Percentiles rank a stretch among this genome's conserved stretches.
These are phyloP conservation scores for Istiophorus platypterus DNA, from an alignment of 2,113 vertebrate species.

Conservation along the genomic window DNA sequence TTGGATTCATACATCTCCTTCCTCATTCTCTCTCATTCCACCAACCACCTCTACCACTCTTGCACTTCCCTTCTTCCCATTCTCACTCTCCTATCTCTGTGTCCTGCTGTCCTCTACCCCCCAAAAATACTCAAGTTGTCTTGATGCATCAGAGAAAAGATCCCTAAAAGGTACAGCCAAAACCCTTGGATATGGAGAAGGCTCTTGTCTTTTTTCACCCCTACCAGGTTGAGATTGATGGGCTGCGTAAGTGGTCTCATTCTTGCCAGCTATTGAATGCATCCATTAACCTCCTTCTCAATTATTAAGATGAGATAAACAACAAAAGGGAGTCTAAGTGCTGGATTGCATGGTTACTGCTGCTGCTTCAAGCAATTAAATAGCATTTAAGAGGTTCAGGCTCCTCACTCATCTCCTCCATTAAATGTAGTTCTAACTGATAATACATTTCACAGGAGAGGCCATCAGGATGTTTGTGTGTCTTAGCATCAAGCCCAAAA, in stretches of 20 bases:
- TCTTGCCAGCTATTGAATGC: constrained; percentile 80
- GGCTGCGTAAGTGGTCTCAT: constrained; percentile 73
- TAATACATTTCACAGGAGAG: constrained; percentile 53
- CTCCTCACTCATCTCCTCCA: constrained; percentile 58
- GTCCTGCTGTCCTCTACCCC: constrained; percentile 3
- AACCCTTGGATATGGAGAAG: constrained; percentile 70
- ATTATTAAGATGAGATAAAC: constrained; percentile 76
- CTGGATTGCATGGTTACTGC: constrained; percentile 55
- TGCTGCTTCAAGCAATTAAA: constrained; percentile 76
- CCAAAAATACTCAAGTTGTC: constrained; percentile 58
- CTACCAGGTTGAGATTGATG: constrained; percentile 74
- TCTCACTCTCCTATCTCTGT: constrained; percentile 34
- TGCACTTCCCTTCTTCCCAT: constrained; percentile 13
- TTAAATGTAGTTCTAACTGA: constrained; percentile 48
- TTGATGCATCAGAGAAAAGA: constrained; percentile 62
- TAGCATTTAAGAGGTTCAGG: constrained; percentile 74
- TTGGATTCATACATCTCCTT: constrained; percentile 18
- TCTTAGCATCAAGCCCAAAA: constrained; percentile 55
- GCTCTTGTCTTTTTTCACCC: constrained; percentile 61
- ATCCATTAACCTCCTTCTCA: constrained; percentile 77
- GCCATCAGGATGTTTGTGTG: constrained; percentile 66
- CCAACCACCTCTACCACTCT: background rate
- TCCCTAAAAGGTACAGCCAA: constrained; percentile 66
- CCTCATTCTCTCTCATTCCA: background rate
- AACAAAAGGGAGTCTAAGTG: constrained; percentile 69